phyloP scores from a whole-genome alignment of 1,140 invertebrate genomes.

The Zaprionus ornatus region DNA sequence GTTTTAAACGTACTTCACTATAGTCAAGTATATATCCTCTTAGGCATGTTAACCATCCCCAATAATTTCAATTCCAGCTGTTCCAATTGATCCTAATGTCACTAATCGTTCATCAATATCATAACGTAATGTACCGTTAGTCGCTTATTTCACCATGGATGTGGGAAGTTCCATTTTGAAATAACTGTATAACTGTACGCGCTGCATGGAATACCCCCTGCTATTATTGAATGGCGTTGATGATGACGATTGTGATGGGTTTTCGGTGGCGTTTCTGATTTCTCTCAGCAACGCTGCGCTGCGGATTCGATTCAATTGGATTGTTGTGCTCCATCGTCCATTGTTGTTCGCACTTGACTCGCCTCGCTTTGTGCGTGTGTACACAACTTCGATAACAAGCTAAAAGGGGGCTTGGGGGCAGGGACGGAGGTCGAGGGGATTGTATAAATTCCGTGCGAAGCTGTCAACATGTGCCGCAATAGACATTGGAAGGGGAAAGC shows the following conservation, averaged over 20 bases:
- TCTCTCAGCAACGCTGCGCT: slow-evolving; percentile 23
- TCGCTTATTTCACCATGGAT: too few relatives aligned
- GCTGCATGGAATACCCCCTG: too few relatives aligned
- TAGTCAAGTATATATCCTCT: too few relatives aligned
- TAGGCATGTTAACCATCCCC: neutral
- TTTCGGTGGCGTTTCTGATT: slow-evolving; percentile 45
- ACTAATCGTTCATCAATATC: neutral
- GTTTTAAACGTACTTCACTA: too few relatives aligned
- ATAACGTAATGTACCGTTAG: neutral
- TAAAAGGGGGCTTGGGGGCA: too few relatives aligned
- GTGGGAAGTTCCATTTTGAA: neutral
- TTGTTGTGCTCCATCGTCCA: slow-evolving; percentile 22
- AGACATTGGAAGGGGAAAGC: slow-evolving; percentile 32
- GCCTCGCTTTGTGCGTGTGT: slow-evolving; percentile 31
- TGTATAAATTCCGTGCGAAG: slow-evolving; percentile 28
- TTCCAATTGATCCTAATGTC: neutral
- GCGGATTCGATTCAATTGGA: slow-evolving; percentile 25
- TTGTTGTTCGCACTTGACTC: slow-evolving; percentile 37
- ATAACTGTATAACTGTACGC: neutral
- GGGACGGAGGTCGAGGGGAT: neutral
- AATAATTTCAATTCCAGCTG: neutral
- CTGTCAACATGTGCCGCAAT: slow-evolving; percentile 20
- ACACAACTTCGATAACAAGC: slow-evolving; percentile 42
- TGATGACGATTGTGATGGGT: slow-evolving; percentile 1
- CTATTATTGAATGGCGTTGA: neutral